These are phyloP conservation scores for rat (Rattus norvegicus) DNA, from an alignment of 2,113 vertebrate genomes.

Conservation along the genomic window GRCr8 NC_086019.1:129785501-129786000, in stretches of 20 bases:
- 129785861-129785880: neutral
- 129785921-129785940: neutral
- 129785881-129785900: neutral
- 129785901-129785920: neutral
- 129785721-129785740: constrained; percentile 96
- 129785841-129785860: neutral
- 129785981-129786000: neutral
- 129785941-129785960: neutral
- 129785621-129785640: constrained; percentile 16
- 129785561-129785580: neutral
- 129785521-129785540: too few relatives aligned
- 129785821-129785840: neutral
- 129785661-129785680: constrained; percentile 91
- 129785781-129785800: constrained; percentile 96
- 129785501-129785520: too few relatives aligned
- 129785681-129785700: constrained; percentile 95
- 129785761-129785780: constrained; percentile 94
- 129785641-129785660: constrained; percentile 32
- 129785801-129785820: constrained; percentile 74
- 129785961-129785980: neutral
- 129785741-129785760: constrained; percentile 93
- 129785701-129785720: constrained; percentile 93
- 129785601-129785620: neutral
- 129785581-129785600: neutral
- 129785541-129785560: neutral